Percentiles rank a stretch among this genome's conserved stretches.
phyloP scores from a whole-genome alignment of 2,113 vertebrate species.

The Silurus glanis region DNA sequence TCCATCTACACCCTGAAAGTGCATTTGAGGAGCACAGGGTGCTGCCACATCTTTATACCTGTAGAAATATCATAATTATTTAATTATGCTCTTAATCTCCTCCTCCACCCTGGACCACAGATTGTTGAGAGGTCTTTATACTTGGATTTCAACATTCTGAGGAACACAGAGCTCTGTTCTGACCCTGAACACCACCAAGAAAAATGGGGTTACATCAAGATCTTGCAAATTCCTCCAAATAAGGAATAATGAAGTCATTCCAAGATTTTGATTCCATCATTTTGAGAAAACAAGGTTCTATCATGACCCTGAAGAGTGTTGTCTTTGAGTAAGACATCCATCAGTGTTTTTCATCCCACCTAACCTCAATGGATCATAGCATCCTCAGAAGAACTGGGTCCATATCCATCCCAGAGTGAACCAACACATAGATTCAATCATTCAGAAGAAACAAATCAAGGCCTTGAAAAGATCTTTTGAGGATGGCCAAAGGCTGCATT shows the following conservation, averaged over 20 bases:
- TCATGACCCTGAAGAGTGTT: background rate
- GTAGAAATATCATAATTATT: background rate
- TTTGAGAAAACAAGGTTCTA: background rate
- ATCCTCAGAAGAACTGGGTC: background rate
- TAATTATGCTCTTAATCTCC: background rate
- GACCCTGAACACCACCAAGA: background rate
- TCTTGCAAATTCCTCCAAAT: too few species aligned
- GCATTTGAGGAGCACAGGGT: background rate
- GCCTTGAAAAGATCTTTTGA: background rate
- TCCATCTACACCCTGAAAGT: background rate
- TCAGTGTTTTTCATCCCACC: background rate
- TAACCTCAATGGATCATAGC: background rate
- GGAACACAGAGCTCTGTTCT: background rate
- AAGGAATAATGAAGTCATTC: background rate
- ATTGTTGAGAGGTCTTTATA: background rate
- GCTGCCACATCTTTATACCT: background rate
- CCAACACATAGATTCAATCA: background rate
- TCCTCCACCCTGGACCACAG: background rate
- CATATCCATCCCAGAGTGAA: background rate
- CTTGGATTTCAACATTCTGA: background rate
- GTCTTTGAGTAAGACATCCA: background rate
- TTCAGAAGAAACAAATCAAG: background rate
- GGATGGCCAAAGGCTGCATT: background rate
- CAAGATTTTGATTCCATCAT: background rate
- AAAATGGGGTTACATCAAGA: background rate